phyloP scores from a whole-genome alignment of 2,888 invertebrate species.

The Branchipolynoe longqiensis region DNA sequence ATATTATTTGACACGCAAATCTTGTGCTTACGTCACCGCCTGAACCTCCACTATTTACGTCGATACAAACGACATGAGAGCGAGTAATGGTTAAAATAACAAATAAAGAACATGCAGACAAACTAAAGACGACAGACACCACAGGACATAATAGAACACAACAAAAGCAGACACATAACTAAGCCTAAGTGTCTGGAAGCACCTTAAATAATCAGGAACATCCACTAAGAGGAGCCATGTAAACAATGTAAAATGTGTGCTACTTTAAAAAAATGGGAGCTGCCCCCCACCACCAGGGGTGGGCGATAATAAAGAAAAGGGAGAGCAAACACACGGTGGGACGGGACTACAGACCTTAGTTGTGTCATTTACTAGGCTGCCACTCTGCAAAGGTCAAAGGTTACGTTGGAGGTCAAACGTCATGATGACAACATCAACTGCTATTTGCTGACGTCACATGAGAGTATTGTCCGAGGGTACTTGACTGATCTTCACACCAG shows the following conservation, averaged over 20 bases:
- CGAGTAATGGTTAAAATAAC: neutral
- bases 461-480: neutral
- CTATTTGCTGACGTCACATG: neutral
- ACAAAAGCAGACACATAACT: neutral
- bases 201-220: no score
- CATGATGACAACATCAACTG: slow-evolving; percentile 38
- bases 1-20: no score
- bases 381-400: slow-evolving; percentile 72
- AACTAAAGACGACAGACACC: neutral
- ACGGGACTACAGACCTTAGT: slow-evolving; percentile 80
- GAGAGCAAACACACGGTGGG: slow-evolving; percentile 10
- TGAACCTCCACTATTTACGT: no score
- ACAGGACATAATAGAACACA: neutral
- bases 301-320: no score
- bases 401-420: slow-evolving; percentile 44
- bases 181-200: no score
- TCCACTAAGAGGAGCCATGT: no score
- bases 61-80: neutral
- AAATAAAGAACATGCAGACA: slow-evolving; percentile 29
- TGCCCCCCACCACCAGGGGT: no score
- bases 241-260: no score
- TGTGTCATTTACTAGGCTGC: slow-evolving; percentile 81
- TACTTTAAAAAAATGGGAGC: no score
- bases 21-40: no score
- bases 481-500: no score